Base-by-base conservation (phyloP, 1,140 invertebrate genomes). In the Heliconius hewitsoni region DNA sequence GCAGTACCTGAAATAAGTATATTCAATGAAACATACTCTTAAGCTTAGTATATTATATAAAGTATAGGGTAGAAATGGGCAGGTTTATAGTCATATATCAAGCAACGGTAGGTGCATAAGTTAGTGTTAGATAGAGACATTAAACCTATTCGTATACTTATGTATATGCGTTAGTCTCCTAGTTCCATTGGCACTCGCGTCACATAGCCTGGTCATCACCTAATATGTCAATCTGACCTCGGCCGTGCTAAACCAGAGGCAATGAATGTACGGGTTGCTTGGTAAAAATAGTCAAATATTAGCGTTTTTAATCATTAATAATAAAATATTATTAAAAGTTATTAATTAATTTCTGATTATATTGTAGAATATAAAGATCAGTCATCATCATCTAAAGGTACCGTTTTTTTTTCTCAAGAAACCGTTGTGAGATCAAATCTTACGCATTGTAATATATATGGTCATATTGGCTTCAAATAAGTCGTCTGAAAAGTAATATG, bases 181-280 rank as follows among this genome's bases (percentile, higher is more conserved):
- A 66, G 73, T 78, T 81, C 34, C 71, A 77, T 83, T 81, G 71
- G 74, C 66, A 83, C 60, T 73, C 82, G 75, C 30, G 46, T 77
- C 82, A 80, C 82, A 83, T 83, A 81, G 80, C 81, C 71, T 77
- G 78, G 50, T 79, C 80, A 39, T 81, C 75, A 37, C 75, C 78
- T 80, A 80, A 80, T 82, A 80, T 77, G 78, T 82, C 73, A 37
- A 74, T 60, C n/a, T 82, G 81, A 80, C 81, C 81, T 82, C 77
- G 71, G 74, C 77, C 39, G 37, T 71, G 60, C 75, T 30, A 71
- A 34, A 11, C 30, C 71, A 72, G 19, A 5, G 71, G 71, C 16
- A 18, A 27, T 66, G 0, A 66, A 66, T 30, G 16, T 30, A 66
- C 27, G 60, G 60, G 23, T 23, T 66, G 60, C 60, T 27, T 13